Evolutionary conservation across 2,888 invertebrate genomes (phyloP).

Genomic region (Caenorhabditis sulstoni): DNA sequence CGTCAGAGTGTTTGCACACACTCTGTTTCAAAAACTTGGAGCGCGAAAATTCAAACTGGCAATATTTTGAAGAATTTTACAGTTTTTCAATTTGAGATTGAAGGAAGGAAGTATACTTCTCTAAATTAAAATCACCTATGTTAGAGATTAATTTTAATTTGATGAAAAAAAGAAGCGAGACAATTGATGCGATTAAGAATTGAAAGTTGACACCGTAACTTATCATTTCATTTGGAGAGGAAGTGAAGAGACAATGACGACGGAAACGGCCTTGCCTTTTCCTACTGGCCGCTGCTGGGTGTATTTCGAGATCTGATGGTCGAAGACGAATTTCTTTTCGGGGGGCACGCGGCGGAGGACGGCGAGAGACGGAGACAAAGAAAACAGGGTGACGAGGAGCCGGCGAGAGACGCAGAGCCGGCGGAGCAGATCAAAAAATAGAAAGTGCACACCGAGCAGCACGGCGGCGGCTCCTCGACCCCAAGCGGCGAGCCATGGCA

Average conservation of each 20-base stretch:
- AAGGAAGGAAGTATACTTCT: not conserved
- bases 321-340: slow-evolving; percentile 33
- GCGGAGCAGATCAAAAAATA: slow-evolving; percentile 47
- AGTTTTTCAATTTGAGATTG: too few relatives aligned
- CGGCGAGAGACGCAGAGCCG: slow-evolving; percentile 40
- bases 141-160: too few relatives aligned
- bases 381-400: not conserved
- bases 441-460: slow-evolving; percentile 40
- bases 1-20: slow-evolving; percentile 26
- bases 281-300: slow-evolving; percentile 4
- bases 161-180: too few relatives aligned
- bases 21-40: slow-evolving; percentile 14
- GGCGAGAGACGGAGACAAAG: not conserved
- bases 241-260: slow-evolving; percentile 30
- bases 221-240: slow-evolving; percentile 15
- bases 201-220: slow-evolving; percentile 10
- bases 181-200: too few relatives aligned
- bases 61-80: too few relatives aligned
- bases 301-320: slow-evolving; percentile 38
- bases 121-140: not conserved
- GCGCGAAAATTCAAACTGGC: slow-evolving; percentile 6
- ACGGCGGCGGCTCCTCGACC: slow-evolving; percentile 36
- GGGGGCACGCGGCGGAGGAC: slow-evolving; percentile 35
- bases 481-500: slow-evolving; percentile 34
- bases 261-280: slow-evolving; percentile 36